A percentile compares a stretch with the other conserved stretches of the same genome.
These are phyloP conservation scores for Saccostrea glomerata DNA, from an alignment of 1,140 invertebrate species.

Conservation along the genomic window DNA sequence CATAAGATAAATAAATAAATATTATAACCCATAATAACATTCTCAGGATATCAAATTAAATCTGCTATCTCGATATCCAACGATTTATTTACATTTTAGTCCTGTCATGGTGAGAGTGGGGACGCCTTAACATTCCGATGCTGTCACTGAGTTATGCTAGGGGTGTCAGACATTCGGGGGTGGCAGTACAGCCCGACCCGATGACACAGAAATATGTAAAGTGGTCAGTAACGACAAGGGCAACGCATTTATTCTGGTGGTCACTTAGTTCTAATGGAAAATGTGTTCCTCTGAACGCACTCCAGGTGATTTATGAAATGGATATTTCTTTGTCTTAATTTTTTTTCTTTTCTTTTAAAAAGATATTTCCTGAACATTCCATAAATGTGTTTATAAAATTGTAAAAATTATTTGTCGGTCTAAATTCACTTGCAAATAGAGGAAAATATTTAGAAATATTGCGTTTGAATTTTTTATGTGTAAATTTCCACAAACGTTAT, in stretches of 20 bases:
- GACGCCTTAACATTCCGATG: background rate
- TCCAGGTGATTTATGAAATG: too few species aligned
- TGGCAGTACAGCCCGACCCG: background rate
- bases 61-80: background rate
- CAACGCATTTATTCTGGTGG: background rate
- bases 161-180: background rate
- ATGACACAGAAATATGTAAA: constrained; percentile 10
- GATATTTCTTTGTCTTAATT: too few species aligned
- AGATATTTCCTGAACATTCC: too few species aligned
- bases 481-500: too few species aligned
- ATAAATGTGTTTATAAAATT: too few species aligned
- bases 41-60: background rate
- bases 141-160: background rate
- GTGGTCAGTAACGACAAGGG: background rate
- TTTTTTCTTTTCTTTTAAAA: too few species aligned
- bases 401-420: too few species aligned
- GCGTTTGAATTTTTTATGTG: too few species aligned
- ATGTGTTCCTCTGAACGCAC: too few species aligned
- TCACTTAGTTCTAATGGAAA: background rate
- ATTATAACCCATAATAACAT: background rate
- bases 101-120: background rate
- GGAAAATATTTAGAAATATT: too few species aligned
- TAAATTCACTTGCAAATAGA: too few species aligned
- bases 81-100: background rate
- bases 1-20: background rate